phyloP scores from a whole-genome alignment of 2,888 invertebrate genomes.

The Tetropium fuscum region DNA sequence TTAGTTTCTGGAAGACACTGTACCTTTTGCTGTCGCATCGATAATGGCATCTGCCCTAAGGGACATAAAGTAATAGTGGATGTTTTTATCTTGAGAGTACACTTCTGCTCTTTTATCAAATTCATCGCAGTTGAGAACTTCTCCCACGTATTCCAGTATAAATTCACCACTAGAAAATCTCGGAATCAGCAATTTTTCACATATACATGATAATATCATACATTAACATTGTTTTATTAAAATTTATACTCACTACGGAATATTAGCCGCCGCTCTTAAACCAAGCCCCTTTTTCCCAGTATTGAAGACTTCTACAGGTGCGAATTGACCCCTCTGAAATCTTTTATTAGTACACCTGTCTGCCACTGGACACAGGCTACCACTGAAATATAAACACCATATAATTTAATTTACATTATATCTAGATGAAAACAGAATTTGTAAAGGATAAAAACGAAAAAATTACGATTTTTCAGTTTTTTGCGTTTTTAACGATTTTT shows the following conservation, averaged over 20 bases:
- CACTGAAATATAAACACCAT: conserved; percentile 74
- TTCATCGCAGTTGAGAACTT: conserved; percentile 91
- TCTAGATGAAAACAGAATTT: too few species aligned
- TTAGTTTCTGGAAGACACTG: not conserved
- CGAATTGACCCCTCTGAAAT: conserved; percentile 90
- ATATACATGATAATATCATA: not conserved
- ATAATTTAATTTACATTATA: not conserved
- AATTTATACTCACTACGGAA: conserved; percentile 76
- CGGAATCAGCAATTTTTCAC: too few species aligned
- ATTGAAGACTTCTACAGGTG: conserved; percentile 86
- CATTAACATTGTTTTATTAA: not conserved
- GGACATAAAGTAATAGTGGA: conserved; percentile 98
- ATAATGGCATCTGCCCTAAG: conserved; percentile 93
- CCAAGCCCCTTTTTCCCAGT: conserved; percentile 98
- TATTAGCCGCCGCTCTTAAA: conserved; percentile 80
- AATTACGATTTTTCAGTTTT: not conserved
- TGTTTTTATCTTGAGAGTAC: conserved; percentile 90
- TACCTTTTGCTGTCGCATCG: conserved; percentile 92
- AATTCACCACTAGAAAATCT: conserved; percentile 97
- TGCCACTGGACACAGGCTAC: conserved; percentile 88
- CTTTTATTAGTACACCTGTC: conserved; percentile 94
- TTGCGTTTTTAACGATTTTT: too few species aligned
- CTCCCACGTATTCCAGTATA: conserved; percentile 98
- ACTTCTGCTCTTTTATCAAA: conserved; percentile 89
- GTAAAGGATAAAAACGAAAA: too few species aligned